Base-by-base conservation (phyloP, 1,140 invertebrate species). In the Antheraea mylitta region DNA sequence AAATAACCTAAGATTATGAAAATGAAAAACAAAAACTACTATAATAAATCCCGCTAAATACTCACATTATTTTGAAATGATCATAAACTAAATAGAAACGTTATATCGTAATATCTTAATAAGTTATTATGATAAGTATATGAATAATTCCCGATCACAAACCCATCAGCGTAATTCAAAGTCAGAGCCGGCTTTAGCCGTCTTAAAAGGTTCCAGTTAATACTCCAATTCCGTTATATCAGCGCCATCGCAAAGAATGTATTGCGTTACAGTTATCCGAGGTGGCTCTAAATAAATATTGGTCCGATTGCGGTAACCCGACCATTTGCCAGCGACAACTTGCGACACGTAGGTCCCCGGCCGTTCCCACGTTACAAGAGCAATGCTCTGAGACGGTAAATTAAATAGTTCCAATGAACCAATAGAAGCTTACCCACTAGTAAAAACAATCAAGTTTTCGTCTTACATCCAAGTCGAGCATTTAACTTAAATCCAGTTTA, bases 221-320 rank as follows among this genome's bases (percentile, higher is more conserved):
- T 53, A 53, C 45, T 37, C 30, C 37, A 37, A 37, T 63, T 63
- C 61, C 22, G 61, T 63, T 63, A 63, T 5, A 13, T 36, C 22
- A 63, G 61, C 61, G 11, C 16, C 11, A 18, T 63, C 22, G 61
- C 16, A 61, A 53, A 53, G 45, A 53, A 53, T 53, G 59, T 22
- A 63, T 63, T 63, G 30, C 61, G 61, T 37, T 63, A 63, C 61
- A 63, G 61, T 63, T 63, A 63, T 30, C 30, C 45, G 45, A 36
- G 16, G 19, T 63, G 30, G 16, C 18, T 63, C 19, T 63, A 63
- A 63, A 63, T 63, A 63, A 63, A 63, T 63, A 63, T 63, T 63
- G 61, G 61, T 63, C 10, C 22, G 22, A 63, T 63, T 63, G 61
- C 59, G 45, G 45, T 53, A 53, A 53, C 45, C 16, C 45, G 45